A percentile compares a stretch with the other conserved stretches of the same genome.
phyloP scores from a whole-genome alignment of 2,113 vertebrate genomes.

The Hypocryptadius cinnamomeus region DNA sequence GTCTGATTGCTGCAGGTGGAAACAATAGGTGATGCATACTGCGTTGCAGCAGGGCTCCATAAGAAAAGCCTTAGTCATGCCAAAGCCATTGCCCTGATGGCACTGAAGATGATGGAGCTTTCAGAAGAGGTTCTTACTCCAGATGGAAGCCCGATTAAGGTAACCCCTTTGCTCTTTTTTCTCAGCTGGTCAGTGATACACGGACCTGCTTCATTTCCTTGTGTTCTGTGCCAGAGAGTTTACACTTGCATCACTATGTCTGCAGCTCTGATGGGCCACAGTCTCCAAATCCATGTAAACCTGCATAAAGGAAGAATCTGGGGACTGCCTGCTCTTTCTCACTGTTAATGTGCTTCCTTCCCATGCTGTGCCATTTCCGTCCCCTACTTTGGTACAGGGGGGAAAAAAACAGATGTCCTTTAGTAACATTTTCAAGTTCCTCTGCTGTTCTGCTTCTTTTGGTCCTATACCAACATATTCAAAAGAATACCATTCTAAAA shows the following conservation, averaged over 20 bases:
- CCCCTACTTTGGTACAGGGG: not conserved
- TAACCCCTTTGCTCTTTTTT: slow-evolving; percentile 44
- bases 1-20: slow-evolving; percentile 83
- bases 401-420: not conserved
- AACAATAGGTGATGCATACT: slow-evolving; percentile 98
- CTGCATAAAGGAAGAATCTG: not conserved
- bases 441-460: not conserved
- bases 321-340: not conserved
- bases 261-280: not conserved
- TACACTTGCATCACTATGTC: not conserved
- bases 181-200: not conserved
- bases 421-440: not conserved
- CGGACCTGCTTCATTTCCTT: fast-evolving
- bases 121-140: slow-evolving; percentile 97
- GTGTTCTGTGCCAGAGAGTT: not conserved
- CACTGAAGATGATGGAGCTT: slow-evolving; percentile 98
- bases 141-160: slow-evolving; percentile 93
- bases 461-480: not conserved
- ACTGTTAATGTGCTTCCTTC: not conserved
- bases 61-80: slow-evolving; percentile 94
- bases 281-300: not conserved
- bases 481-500: not conserved
- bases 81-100: slow-evolving; percentile 95
- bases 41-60: slow-evolving; percentile 92
- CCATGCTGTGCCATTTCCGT: not conserved